Base-by-base conservation (phyloP, 2,797 vertebrate genomes). In the Octomys mimax region DNA sequence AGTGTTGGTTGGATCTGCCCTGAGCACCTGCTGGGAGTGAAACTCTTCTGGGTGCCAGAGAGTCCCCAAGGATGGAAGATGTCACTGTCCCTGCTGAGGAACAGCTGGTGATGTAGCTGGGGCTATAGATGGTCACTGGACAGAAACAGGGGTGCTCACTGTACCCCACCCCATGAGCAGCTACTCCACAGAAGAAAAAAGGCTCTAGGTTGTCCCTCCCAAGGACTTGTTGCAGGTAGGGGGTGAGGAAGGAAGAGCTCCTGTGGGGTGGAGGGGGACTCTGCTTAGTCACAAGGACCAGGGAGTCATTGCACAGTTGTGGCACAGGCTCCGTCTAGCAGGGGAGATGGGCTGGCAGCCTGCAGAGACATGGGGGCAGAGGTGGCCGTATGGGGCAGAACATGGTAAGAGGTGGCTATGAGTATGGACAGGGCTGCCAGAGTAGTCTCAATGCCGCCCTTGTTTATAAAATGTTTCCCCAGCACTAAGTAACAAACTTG, bases 111-210 rank as follows among this genome's bases (percentile, higher is more conserved):
- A 0, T 33, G 31, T 46, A 75, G 36, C 36, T 2, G 49, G 19
- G 64, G 46, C 39, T 31, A 7, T 3, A 36, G 26, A 14, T 18
- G 8, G 7, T 46, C 39, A 5, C 13, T 3, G 0, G 26, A 33
- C 31, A 31, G 54, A 61, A 91, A 66, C 1, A 1, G 36, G 28
- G 33, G 33, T 19, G 26, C 68, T n/a, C 33, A 21, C 0, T 28
- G 7, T 36, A 16, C 28, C 68, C 59, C 54, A 0, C 46, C 52
- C 52, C 42, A 71, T 12, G 54, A 75, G 49, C 13, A 84, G 52
- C 68, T 68, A 26, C 57, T 78, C 54, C 73, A 16, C 36, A 6
- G 78, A 12, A n/a, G 33, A 52, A 80, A 52, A 80, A 36, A 59
- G 24, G 28, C 36, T 6, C 21, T 16, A 64, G 36, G 11, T 36